A percentile compares a stretch with the other conserved stretches of the same genome.
phyloP scores from a whole-genome alignment of 2,888 invertebrate species.

The Zele albiditarsus region DNA sequence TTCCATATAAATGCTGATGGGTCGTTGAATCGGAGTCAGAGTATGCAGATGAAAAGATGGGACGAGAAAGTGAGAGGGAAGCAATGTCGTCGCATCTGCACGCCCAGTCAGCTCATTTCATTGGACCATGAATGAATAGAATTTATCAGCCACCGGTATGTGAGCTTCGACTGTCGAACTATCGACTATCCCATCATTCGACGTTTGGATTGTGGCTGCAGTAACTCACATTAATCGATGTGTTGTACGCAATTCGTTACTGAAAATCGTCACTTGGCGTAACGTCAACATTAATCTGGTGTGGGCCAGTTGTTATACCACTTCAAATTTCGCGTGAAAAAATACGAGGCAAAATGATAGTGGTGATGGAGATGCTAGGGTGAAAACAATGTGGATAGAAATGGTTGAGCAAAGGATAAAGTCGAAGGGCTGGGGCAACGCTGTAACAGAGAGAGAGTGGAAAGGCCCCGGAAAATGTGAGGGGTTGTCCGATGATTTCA shows the following conservation, averaged over 20 bases:
- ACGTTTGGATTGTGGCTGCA: conserved; percentile 34
- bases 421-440: neutral
- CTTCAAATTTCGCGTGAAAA: neutral
- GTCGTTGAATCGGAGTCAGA: neutral
- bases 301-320: neutral
- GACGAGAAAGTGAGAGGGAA: conserved; percentile 2
- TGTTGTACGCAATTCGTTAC: conserved; percentile 35
- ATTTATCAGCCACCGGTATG: conserved; percentile 38
- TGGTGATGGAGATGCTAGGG: neutral
- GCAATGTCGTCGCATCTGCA: conserved; percentile 24
- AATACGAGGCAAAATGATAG: neutral
- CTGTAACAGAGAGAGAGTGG: neutral
- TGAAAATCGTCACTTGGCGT: conserved; percentile 34
- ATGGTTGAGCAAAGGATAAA: neutral
- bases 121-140: conserved; percentile 41
- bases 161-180: conserved; percentile 42
- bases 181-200: conserved; percentile 40
- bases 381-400: neutral
- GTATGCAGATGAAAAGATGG: neutral
- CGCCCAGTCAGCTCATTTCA: conserved; percentile 43
- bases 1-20: conserved; percentile 30
- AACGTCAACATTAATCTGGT: neutral
- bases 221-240: conserved; percentile 34
- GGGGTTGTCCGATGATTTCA: conserved; percentile 21
- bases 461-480: neutral